A percentile compares a stretch with the other conserved stretches of the same genome.
These are phyloP conservation scores for Diarsia dahlii DNA, from an alignment of 2,888 invertebrate genomes.

Conservation along the genomic window DNA sequence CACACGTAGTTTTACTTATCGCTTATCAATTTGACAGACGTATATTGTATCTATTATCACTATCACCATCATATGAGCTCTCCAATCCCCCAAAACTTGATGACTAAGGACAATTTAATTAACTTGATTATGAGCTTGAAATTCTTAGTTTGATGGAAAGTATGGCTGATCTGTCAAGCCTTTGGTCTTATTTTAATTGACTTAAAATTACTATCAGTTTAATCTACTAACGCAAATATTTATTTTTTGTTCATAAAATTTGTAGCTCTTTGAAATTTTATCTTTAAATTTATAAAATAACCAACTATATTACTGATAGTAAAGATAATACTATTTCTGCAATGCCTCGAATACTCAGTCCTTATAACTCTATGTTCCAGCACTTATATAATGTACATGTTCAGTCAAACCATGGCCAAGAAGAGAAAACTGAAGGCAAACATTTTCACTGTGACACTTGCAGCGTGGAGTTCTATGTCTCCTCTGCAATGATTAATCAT, in stretches of 20 bases:
- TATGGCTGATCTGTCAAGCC: background rate
- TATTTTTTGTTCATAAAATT: too few species aligned
- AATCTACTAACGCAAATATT: background rate
- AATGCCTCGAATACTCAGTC: background rate
- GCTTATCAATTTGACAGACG: slow-evolving; percentile 55
- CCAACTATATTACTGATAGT: background rate
- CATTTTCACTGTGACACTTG: slow-evolving; percentile 89
- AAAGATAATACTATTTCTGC: background rate
- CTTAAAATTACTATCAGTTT: background rate
- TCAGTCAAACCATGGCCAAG: slow-evolving; percentile 81
- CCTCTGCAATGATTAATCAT: slow-evolving; percentile 91
- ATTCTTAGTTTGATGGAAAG: background rate
- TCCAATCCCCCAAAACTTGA: slow-evolving; percentile 2
- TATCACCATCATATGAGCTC: slow-evolving; percentile 1
- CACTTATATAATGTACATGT: slow-evolving; percentile 91
- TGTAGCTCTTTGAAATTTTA: too few species aligned
- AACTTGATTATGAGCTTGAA: background rate
- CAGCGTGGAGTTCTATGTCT: slow-evolving; percentile 89
- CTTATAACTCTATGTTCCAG: slow-evolving; percentile 74
- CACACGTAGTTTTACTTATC: slow-evolving; percentile 60
- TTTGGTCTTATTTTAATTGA: background rate
- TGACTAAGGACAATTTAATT: background rate
- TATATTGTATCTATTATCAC: slow-evolving; percentile 21
- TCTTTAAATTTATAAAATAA: too few species aligned
- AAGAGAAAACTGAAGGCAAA: slow-evolving; percentile 67